Conservation (phyloP, 2,113 vertebrate species). For the Panthera leo region DNA sequence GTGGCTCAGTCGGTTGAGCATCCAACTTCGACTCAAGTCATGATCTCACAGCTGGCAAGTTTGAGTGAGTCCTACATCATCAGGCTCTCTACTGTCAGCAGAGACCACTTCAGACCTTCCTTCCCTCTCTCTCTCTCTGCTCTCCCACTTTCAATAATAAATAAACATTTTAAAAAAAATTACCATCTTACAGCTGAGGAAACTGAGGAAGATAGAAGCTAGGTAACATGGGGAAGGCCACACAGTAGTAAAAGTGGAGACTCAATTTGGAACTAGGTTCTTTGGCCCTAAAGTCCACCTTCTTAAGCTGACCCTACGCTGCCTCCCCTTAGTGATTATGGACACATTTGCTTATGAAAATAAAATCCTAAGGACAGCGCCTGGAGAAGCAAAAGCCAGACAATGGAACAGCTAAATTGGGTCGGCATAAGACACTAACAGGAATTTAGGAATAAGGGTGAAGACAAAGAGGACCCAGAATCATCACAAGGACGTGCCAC, state of each 20-base stretch:
- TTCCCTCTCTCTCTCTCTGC: too few relatives aligned
- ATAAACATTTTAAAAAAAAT: too few relatives aligned
- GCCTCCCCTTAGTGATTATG: background rate
- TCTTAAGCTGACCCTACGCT: background rate
- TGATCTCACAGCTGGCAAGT: too few relatives aligned
- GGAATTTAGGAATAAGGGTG: background rate
- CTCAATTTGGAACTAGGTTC: background rate
- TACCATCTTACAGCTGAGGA: background rate
- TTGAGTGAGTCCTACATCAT: too few relatives aligned
- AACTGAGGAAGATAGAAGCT: background rate
- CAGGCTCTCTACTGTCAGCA: too few relatives aligned
- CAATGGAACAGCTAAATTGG: background rate
- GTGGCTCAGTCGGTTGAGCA: too few relatives aligned
- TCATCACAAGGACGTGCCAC: background rate
- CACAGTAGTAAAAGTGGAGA: background rate
- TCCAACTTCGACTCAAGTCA: too few relatives aligned
- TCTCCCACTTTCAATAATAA: too few relatives aligned
- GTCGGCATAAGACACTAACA: background rate
- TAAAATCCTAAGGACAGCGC: background rate
- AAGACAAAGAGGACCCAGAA: constrained; percentile 7
- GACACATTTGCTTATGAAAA: background rate
- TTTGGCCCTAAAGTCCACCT: background rate
- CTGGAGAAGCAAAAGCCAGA: background rate
- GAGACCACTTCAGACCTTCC: too few relatives aligned
- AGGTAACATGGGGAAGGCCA: background rate